These are phyloP conservation scores for Congeria kusceri DNA, from an alignment of 2,888 invertebrate species.

Conservation along the genomic window DNA sequence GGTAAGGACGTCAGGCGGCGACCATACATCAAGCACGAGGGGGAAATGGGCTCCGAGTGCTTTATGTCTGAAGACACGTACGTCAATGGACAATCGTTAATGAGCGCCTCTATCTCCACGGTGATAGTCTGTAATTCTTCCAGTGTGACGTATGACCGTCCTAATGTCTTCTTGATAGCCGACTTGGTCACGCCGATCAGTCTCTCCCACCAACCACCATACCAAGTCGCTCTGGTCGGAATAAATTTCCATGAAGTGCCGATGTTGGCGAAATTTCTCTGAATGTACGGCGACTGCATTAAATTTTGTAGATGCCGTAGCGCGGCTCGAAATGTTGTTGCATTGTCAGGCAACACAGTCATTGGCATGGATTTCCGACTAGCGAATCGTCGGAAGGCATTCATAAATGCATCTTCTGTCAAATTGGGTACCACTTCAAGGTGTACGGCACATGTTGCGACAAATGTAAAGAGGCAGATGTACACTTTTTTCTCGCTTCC, in stretches of 20 bases:
- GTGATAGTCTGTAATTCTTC: no score
- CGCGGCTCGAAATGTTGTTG: conserved; percentile 44
- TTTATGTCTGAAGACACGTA: not conserved
- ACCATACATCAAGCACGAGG: conserved; percentile 19
- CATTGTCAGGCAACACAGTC: conserved; percentile 52
- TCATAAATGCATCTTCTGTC: not conserved
- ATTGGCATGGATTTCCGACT: conserved; percentile 28
- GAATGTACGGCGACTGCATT: no score
- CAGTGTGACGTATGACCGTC: no score
- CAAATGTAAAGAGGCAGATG: conserved; percentile 51
- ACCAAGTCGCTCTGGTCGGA: not conserved
- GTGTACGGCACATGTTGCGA: conserved; percentile 44
- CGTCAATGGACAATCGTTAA: no score
- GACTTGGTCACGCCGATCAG: no score
- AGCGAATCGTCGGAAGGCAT: conserved; percentile 35
- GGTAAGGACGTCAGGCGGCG: not conserved
- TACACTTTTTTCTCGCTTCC: conserved; percentile 39
- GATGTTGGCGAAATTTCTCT: not conserved
- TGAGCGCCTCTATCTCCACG: no score
- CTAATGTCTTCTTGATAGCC: no score
- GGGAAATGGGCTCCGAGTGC: not conserved
- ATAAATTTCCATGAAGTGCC: conserved; percentile 47
- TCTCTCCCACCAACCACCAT: no score
- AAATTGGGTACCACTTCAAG: conserved; percentile 38
- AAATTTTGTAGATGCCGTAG: not conserved